These are phyloP conservation scores for Gymnobelideus leadbeateri DNA, from an alignment of 2,113 vertebrate species.

Conservation along the genomic window DNA sequence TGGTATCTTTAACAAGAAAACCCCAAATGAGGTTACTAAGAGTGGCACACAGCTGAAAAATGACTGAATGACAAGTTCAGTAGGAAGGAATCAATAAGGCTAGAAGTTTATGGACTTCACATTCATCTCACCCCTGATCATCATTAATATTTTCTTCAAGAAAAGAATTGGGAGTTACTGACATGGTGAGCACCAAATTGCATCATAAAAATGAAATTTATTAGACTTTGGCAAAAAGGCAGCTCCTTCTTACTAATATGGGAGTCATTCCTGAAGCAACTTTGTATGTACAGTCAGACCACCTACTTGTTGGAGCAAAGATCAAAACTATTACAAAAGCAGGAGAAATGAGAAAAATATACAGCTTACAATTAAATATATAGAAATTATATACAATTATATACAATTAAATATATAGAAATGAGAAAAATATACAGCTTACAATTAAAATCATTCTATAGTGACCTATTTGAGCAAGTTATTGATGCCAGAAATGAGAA, in stretches of 20 bases:
- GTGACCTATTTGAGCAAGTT: background rate
- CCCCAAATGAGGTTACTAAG: background rate
- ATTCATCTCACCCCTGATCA: background rate
- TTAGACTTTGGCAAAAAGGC: background rate
- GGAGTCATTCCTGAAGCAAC: background rate
- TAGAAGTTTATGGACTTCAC: background rate
- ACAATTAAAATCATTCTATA: background rate
- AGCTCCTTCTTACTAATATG: background rate
- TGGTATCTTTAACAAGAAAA: background rate
- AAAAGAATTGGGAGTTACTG: background rate
- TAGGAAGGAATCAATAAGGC: background rate
- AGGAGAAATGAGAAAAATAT: slow-evolving; percentile 1
- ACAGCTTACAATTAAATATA: background rate
- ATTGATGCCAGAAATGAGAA: background rate
- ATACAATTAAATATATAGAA: too few species aligned
- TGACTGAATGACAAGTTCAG: background rate
- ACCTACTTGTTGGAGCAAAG: background rate
- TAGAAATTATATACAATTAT: too few species aligned
- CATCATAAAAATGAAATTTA: background rate
- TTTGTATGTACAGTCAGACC: background rate
- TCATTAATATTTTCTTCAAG: background rate
- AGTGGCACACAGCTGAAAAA: background rate
- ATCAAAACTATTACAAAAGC: background rate
- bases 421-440: background rate
- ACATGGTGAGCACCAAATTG: background rate